phyloP scores from a whole-genome alignment of 2,888 invertebrate species.

The Campopleginae sp. region DNA sequence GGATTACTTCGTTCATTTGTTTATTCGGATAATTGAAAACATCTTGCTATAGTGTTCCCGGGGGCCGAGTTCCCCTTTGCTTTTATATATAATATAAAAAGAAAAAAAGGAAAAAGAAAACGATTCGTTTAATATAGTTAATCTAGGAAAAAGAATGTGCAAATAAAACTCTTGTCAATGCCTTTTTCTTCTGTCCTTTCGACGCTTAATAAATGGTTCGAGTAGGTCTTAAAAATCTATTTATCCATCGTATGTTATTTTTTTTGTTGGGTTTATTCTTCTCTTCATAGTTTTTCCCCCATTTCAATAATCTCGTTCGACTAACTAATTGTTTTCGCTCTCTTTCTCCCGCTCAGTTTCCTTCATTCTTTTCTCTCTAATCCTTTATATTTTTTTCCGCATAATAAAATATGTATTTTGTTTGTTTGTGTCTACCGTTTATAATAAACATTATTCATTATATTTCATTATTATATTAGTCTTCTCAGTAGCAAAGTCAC shows the following conservation, averaged over 20 bases:
- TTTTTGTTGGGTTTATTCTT: constrained; percentile 20
- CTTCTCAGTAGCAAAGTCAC: constrained; percentile 80
- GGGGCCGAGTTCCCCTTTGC: constrained; percentile 6
- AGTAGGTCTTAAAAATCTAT: constrained; percentile 62
- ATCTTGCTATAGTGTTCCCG: constrained; percentile 33
- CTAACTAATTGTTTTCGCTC: constrained; percentile 70
- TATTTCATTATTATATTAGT: constrained; percentile 81
- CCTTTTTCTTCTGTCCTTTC: constrained; percentile 34
- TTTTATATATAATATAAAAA: constrained; percentile 44
- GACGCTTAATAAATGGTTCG: constrained; percentile 60
- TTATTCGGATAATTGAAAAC: constrained; percentile 39
- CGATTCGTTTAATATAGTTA: constrained; percentile 46
- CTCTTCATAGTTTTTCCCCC: constrained; percentile 45
- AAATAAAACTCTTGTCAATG: constrained; percentile 68
- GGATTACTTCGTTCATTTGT: constrained; percentile 20
- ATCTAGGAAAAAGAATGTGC: constrained; percentile 66
- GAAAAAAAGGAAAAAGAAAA: constrained; percentile 36
- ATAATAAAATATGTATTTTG: constrained; percentile 81
- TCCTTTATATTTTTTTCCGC: constrained; percentile 79
- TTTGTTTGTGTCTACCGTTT: constrained; percentile 63
- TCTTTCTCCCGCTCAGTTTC: constrained; percentile 16
- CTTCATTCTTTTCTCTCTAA: constrained; percentile 70
- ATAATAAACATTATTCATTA: constrained; percentile 81
- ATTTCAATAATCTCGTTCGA: constrained; percentile 70
- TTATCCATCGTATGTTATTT: constrained; percentile 61